These are phyloP conservation scores for Fratercula arctica DNA, from an alignment of 2,797 vertebrate species.

Conservation along the genomic window DNA sequence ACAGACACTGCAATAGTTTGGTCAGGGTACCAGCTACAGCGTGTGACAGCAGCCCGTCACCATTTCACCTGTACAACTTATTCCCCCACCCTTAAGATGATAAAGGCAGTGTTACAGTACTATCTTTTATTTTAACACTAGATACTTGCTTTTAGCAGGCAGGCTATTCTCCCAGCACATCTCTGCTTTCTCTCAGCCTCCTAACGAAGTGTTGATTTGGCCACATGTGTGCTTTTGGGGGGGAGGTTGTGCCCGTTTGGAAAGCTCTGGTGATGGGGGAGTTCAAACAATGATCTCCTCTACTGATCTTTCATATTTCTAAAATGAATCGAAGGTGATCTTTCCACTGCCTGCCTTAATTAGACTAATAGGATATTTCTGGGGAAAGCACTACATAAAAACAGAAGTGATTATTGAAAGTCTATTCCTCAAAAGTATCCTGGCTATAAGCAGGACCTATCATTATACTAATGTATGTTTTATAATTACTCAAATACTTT, in stretches of 20 bases:
- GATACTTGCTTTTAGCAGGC: not conserved
- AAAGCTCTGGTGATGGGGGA: not conserved
- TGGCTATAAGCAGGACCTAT: not conserved
- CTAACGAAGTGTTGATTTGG: not conserved
- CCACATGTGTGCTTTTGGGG: accelerated
- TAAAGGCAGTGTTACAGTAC: not conserved
- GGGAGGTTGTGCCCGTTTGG: not conserved
- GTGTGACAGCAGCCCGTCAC: not conserved
- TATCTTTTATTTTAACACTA: not conserved
- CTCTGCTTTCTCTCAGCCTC: not conserved
- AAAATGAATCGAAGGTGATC: not conserved
- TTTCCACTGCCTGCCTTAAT: conserved; percentile 4
- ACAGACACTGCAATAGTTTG: not conserved
- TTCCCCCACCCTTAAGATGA: accelerated
- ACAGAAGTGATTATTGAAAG: not conserved
- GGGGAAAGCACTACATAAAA: not conserved
- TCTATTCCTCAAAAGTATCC: not conserved
- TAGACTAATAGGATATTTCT: conserved; percentile 22
- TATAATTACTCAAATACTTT: not conserved
- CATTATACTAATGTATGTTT: not conserved
- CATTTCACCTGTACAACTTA: not conserved
- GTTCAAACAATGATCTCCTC: not conserved
- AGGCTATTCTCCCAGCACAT: not conserved
- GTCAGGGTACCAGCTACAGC: not conserved
- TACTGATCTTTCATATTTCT: not conserved